Evolutionary conservation across 1,140 invertebrate species (phyloP).

Genomic region (Euschistus heros): DNA sequence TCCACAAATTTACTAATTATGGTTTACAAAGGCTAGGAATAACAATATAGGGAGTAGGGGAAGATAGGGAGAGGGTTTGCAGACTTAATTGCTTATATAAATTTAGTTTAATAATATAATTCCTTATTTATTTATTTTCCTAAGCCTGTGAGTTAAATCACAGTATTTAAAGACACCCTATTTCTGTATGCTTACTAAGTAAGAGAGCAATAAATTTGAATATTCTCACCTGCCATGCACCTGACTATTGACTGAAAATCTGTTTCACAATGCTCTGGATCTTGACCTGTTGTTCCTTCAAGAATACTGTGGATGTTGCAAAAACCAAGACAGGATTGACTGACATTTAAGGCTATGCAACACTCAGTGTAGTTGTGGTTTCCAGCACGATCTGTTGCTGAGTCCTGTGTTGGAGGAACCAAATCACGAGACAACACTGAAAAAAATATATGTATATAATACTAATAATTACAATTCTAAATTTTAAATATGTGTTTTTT

Average conservation of each 20-base stretch:
- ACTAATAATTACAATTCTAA: too few relatives aligned
- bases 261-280: conserved; percentile 63
- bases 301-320: conserved; percentile 72
- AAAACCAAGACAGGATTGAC: conserved; percentile 56
- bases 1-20: too few relatives aligned
- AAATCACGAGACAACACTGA: conserved; percentile 44
- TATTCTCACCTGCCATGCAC: conserved; percentile 42
- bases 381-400: conserved; percentile 36
- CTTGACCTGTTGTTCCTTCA: conserved; percentile 62
- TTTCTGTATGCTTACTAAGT: too few relatives aligned
- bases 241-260: conserved; percentile 65
- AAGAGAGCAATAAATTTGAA: not conserved
- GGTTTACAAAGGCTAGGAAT: too few relatives aligned
- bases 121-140: too few relatives aligned
- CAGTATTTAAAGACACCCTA: too few relatives aligned
- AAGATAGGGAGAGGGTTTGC: too few relatives aligned
- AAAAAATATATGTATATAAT: conserved; percentile 29
- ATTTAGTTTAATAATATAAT: too few relatives aligned
- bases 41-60: too few relatives aligned
- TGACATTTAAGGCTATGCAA: conserved; percentile 55
- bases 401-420: conserved; percentile 29
- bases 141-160: too few relatives aligned
- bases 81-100: too few relatives aligned
- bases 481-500: too few relatives aligned
- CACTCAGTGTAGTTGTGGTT: conserved; percentile 67